A percentile compares a stretch with the other conserved stretches of the same genome.
phyloP scores from a whole-genome alignment of 2,888 invertebrate genomes.

The Druceiella hillmani region DNA sequence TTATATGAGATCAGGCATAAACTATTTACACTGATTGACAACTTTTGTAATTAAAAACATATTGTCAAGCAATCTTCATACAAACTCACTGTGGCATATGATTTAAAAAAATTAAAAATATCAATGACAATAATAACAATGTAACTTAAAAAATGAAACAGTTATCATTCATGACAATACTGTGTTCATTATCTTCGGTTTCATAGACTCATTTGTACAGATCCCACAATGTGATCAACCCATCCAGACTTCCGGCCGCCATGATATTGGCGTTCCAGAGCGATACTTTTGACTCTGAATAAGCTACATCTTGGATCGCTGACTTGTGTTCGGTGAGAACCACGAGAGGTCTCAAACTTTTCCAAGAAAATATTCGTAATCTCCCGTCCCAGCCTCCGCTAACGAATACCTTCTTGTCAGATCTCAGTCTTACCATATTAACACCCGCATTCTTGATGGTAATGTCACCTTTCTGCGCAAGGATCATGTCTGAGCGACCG shows the following conservation, averaged over 20 bases:
- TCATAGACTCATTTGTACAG: no score
- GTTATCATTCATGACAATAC: no score
- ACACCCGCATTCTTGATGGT: conserved; percentile 69
- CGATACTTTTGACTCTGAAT: conserved; percentile 58
- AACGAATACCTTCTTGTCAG: conserved; percentile 67
- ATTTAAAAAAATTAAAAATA: no score
- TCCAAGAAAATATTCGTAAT: conserved; percentile 73
- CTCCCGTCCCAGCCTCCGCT: conserved; percentile 75
- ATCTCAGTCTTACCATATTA: conserved; percentile 60
- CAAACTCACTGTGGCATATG: no score
- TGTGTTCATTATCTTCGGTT: no score
- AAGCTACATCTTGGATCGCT: conserved; percentile 66
- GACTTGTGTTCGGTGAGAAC: conserved; percentile 69
- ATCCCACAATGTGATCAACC: conserved; percentile 74
- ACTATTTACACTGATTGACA: no score
- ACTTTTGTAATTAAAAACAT: no score
- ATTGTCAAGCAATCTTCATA: no score
- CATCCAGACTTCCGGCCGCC: conserved; percentile 71
- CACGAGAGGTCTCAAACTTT: conserved; percentile 63
- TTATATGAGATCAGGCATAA: no score
- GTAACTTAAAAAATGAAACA: no score
- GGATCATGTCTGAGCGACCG: conserved; percentile 47
- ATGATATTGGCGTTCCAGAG: conserved; percentile 71
- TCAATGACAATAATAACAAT: no score
- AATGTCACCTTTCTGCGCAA: conserved; percentile 56